phyloP scores from a whole-genome alignment of 2,113 vertebrate genomes.

The Ciconia boyciana region DNA sequence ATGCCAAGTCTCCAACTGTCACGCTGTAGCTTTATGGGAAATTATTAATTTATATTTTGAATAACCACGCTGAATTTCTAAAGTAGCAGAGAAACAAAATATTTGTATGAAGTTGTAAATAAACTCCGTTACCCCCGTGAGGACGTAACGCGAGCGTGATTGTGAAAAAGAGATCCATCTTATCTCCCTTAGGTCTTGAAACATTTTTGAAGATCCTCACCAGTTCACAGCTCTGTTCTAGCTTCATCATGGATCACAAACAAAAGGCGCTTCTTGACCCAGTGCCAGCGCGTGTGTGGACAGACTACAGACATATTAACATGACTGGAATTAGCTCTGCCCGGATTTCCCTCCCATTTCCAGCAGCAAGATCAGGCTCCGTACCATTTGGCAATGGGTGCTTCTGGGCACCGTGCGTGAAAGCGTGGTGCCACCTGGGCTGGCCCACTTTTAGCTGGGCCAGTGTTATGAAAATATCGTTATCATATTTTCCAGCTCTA shows the following conservation, averaged over 20 bases:
- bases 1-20: not conserved
- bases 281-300: not conserved
- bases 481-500: constrained; percentile 50
- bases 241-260: not conserved
- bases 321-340: not conserved
- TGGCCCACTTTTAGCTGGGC: not conserved
- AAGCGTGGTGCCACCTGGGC: not conserved
- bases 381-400: fast-evolving
- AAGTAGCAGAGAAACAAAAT: not conserved
- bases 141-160: fast-evolving
- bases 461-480: not conserved
- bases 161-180: not conserved
- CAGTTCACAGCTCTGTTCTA: not conserved
- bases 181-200: not conserved
- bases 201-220: not conserved
- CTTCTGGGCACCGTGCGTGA: not conserved
- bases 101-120: not conserved
- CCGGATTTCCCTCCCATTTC: not conserved
- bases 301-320: fast-evolving
- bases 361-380: not conserved
- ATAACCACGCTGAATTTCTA: not conserved
- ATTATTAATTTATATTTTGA: not conserved
- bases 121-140: not conserved
- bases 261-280: no score
- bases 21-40: not conserved